phyloP scores from a whole-genome alignment of 1,140 invertebrate genomes.

The Micrasema minimum region DNA sequence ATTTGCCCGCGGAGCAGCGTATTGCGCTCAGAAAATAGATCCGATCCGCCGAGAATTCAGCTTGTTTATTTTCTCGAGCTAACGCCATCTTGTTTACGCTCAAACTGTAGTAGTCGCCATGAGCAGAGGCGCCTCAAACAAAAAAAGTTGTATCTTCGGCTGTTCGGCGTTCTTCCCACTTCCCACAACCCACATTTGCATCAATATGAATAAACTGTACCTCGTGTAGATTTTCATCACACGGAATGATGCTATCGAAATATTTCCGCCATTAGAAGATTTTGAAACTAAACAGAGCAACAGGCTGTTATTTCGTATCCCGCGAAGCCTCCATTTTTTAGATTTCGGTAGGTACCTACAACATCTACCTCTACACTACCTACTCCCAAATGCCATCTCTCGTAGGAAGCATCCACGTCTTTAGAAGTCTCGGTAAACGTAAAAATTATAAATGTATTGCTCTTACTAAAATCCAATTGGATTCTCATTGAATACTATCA shows the following conservation, averaged over 20 bases:
- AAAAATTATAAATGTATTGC: background rate
- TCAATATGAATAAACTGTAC: conserved; percentile 15
- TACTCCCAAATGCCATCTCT: background rate
- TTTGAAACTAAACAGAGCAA: background rate
- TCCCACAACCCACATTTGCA: conserved; percentile 24
- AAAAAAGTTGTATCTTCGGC: background rate
- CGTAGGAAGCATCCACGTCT: background rate
- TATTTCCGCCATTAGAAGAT: no score
- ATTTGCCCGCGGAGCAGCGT: background rate
- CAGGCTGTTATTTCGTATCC: conserved; percentile 19
- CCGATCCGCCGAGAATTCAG: background rate
- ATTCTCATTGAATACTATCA: no score
- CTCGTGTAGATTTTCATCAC: background rate
- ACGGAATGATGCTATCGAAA: background rate
- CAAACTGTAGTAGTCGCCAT: conserved; percentile 6
- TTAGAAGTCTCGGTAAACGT: background rate
- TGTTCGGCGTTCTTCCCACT: no score
- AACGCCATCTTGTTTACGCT: conserved; percentile 32
- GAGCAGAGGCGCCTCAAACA: background rate
- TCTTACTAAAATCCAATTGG: no score
- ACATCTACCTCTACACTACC: no score
- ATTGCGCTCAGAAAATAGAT: background rate
- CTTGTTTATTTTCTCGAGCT: conserved; percentile 13
- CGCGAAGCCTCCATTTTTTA: conserved; percentile 22
- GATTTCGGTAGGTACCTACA: conserved; percentile 8